phyloP scores from a whole-genome alignment of 2,888 invertebrate species.

The Lissocephala sabroskyi region DNA sequence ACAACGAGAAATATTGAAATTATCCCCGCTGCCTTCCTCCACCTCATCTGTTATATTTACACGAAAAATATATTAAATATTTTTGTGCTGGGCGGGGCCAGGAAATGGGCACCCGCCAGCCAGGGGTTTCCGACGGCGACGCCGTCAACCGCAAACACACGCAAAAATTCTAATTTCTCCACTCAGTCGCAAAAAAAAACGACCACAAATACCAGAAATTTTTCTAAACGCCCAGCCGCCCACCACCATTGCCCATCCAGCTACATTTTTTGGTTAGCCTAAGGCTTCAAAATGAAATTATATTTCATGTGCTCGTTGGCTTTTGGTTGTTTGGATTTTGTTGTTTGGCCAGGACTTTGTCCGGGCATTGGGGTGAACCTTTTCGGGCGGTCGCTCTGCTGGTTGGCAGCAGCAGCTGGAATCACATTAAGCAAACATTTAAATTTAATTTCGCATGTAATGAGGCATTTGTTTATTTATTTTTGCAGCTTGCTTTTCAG shows the following conservation, averaged over 20 bases:
- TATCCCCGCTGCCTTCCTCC: constrained; percentile 32
- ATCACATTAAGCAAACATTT: constrained; percentile 69
- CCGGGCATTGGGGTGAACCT: constrained; percentile 14
- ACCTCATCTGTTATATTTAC: constrained; percentile 4
- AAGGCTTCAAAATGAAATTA: constrained; percentile 61
- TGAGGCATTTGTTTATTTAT: constrained; percentile 61
- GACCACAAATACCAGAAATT: constrained; percentile 52
- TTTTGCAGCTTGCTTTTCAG: constrained; percentile 43
- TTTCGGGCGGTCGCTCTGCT: constrained; percentile 18
- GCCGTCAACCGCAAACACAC: constrained; percentile 21
- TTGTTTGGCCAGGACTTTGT: constrained; percentile 9
- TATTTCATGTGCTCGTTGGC: constrained; percentile 57
- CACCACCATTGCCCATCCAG: neutral
- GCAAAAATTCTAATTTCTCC: constrained; percentile 52
- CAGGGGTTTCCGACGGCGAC: constrained; percentile 48
- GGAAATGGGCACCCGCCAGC: constrained; percentile 27
- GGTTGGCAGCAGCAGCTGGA: constrained; percentile 33
- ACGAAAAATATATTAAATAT: constrained; percentile 52
- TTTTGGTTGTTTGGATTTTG: constrained; percentile 27
- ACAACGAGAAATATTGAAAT: constrained; percentile 52
- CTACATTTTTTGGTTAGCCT: constrained; percentile 47
- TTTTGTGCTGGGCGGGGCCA: constrained; percentile 27
- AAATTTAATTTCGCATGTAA: constrained; percentile 71
- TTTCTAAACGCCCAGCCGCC: constrained; percentile 38
- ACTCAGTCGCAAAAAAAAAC: constrained; percentile 29